phyloP scores from a whole-genome alignment of 2,888 invertebrate genomes.

The Rotaria socialis region DNA sequence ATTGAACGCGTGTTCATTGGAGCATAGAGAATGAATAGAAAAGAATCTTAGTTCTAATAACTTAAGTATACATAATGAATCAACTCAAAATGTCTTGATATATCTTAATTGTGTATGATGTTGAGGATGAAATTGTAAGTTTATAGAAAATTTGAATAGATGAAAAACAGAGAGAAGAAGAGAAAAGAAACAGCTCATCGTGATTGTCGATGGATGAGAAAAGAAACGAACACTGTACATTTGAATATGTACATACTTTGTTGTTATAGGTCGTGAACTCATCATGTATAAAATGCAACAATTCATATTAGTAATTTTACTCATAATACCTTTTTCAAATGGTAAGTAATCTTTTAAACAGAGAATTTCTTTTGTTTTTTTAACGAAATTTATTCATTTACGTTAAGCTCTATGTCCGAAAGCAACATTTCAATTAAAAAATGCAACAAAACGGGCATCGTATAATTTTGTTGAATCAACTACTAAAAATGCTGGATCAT shows the following conservation, averaged over 20 bases:
- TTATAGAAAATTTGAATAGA: no score
- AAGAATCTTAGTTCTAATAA: not conserved
- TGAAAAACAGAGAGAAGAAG: not conserved
- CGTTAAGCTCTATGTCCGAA: not conserved
- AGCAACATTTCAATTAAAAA: not conserved
- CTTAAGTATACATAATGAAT: not conserved
- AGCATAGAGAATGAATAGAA: not conserved
- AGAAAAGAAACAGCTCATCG: not conserved
- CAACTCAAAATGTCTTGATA: no score
- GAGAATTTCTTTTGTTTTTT: no score
- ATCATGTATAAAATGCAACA: not conserved
- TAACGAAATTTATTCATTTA: not conserved
- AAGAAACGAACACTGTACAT: not conserved
- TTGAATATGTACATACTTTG: not conserved
- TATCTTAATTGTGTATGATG: no score
- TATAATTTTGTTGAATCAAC: slow-evolving; percentile 18
- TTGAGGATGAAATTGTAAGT: no score
- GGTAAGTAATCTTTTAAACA: not conserved
- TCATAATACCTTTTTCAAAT: not conserved
- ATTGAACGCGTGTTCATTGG: not conserved
- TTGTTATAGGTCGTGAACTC: slow-evolving; percentile 8
- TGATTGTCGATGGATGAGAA: not conserved
- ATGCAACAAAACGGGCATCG: not conserved
- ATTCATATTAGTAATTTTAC: not conserved
- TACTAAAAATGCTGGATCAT: not conserved